phyloP scores from a whole-genome alignment of 1,140 invertebrate genomes.

The Pentalonia nigronervosa region DNA sequence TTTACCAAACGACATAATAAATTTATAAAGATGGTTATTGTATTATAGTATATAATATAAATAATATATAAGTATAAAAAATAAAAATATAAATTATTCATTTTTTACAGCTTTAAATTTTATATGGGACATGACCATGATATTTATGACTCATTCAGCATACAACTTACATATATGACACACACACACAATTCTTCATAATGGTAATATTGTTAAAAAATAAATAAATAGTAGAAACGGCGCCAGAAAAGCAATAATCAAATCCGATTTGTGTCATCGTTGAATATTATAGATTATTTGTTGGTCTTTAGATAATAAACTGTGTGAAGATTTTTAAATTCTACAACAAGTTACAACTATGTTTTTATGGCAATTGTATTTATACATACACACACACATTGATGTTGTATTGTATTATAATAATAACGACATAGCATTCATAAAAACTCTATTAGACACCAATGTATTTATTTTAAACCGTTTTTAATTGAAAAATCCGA shows the following conservation, averaged over 20 bases:
- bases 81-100: neutral
- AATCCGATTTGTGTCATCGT: neutral
- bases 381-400: neutral
- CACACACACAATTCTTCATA: neutral
- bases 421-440: neutral
- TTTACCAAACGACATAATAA: neutral
- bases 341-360: neutral
- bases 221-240: neutral
- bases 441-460: neutral
- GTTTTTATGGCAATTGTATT: neutral
- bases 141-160: constrained; percentile 18
- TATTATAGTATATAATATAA: neutral
- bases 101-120: neutral
- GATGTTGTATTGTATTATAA: neutral
- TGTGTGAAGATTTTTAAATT: neutral
- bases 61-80: neutral
- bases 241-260: neutral
- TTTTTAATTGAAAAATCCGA: neutral
- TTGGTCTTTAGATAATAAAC: neutral
- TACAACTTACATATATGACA: neutral
- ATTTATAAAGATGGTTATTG: neutral
- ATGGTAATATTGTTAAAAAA: neutral
- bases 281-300: neutral
- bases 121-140: neutral
- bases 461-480: neutral